Conservation (phyloP, 2,113 vertebrate species). For the Circaetus gallicus region DNA sequence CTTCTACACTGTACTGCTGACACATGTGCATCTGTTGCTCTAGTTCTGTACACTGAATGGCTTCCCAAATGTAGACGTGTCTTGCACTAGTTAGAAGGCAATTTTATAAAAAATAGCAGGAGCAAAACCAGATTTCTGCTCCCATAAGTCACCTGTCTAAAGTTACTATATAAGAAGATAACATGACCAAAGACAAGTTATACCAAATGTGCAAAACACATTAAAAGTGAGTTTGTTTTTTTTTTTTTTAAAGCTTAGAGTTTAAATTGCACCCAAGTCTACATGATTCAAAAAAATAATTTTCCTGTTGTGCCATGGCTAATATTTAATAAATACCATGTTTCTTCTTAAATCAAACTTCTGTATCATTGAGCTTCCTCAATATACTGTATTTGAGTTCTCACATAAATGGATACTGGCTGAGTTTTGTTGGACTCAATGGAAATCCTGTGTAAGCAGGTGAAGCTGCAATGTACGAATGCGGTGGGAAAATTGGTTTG, state of each 20-base stretch:
- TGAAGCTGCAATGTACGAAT: constrained; percentile 92
- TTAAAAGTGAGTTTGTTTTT: constrained; percentile 86
- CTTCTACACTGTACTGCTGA: constrained; percentile 87
- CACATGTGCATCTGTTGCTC: constrained; percentile 90
- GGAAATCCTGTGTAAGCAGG: constrained; percentile 93
- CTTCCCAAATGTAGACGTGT: constrained; percentile 97
- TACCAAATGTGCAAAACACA: constrained; percentile 99
- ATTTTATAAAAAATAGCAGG: constrained; percentile 99
- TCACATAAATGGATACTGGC: constrained; percentile 98
- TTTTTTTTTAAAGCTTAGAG: constrained; percentile 91
- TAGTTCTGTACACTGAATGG: constrained; percentile 93
- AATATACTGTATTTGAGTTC: constrained; percentile 32
- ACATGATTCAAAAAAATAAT: constrained; percentile 93
- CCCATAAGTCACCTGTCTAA: constrained; percentile 95
- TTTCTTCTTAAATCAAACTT: constrained; percentile 66
- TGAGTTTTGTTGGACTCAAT: constrained; percentile 94
- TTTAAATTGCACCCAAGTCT: constrained; percentile 97
- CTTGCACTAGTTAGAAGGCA: constrained; percentile 99
- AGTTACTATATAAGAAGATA: constrained; percentile 94
- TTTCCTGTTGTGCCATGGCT: constrained; percentile 96
- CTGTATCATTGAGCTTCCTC: constrained; percentile 64
- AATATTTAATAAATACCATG: constrained; percentile 87
- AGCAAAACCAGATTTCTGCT: constrained; percentile 85
- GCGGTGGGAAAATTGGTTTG: constrained; percentile 92
- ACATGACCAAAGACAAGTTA: constrained; percentile 93